Evolutionary conservation across 2,797 vertebrate genomes (phyloP).

Genomic region (Siniperca scherzeri): DNA sequence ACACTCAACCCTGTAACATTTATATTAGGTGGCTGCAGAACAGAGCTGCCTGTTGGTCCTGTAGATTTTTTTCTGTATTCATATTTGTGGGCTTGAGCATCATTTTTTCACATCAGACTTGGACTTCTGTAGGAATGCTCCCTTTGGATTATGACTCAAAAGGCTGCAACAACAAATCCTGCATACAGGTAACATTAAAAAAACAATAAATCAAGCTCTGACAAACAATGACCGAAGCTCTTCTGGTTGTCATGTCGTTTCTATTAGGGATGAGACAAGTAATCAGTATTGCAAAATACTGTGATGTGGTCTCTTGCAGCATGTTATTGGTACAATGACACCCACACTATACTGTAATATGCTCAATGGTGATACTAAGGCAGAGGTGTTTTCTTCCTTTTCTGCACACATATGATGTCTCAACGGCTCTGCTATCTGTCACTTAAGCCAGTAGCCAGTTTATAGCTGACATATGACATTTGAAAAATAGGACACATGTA

Average conservation of each 20-base stretch:
- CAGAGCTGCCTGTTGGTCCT: slow-evolving; percentile 14
- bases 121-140: neutral
- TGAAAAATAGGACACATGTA: slow-evolving; percentile 30
- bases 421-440: slow-evolving; percentile 16
- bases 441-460: slow-evolving; percentile 17
- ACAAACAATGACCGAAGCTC: neutral
- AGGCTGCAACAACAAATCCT: slow-evolving; percentile 1
- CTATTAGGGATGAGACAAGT: neutral
- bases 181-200: neutral
- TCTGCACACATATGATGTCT: neutral
- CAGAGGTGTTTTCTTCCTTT: neutral
- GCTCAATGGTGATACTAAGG: neutral
- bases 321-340: neutral
- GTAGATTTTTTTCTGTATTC: slow-evolving; percentile 31
- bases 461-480: slow-evolving; percentile 22
- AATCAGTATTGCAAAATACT: slow-evolving; percentile 7
- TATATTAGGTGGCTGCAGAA: slow-evolving; percentile 31
- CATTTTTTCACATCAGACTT: slow-evolving; percentile 3
- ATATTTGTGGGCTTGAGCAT: slow-evolving; percentile 27
- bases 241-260: neutral
- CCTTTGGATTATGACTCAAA: slow-evolving; percentile 15
- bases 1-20: slow-evolving; percentile 51
- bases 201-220: slow-evolving; percentile 1
- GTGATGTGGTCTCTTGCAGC: neutral
- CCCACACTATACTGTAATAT: neutral